phyloP scores from a whole-genome alignment of 2,113 vertebrate species.

The Dunckerocampus dactyliophorus region DNA sequence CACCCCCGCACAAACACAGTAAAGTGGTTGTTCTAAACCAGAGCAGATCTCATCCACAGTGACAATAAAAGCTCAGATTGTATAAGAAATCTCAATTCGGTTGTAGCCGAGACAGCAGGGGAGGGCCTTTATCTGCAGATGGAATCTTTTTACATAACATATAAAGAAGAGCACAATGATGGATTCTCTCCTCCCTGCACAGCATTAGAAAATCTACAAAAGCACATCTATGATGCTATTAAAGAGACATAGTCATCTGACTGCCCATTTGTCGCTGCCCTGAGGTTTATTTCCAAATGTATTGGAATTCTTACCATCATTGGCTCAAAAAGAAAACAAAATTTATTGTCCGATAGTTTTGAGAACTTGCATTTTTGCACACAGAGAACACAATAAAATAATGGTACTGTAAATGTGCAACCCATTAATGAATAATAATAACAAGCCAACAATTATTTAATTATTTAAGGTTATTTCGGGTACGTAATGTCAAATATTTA shows the following conservation, averaged over 20 bases:
- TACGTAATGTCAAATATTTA: no score
- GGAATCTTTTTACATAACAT: conserved; percentile 5
- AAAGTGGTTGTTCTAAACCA: conserved; percentile 36
- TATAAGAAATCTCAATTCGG: conserved; percentile 27
- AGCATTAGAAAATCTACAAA: background rate
- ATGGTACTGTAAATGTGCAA: no score
- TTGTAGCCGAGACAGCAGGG: conserved; percentile 2
- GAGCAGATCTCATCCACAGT: conserved; percentile 24
- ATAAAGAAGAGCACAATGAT: conserved; percentile 3
- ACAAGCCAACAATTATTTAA: no score
- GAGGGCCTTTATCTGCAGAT: conserved; percentile 4
- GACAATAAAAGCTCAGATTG: conserved; percentile 28
- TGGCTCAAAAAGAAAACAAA: background rate
- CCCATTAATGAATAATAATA: no score
- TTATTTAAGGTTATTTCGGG: no score
- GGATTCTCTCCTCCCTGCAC: conserved; percentile 1
- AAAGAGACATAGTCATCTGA: background rate
- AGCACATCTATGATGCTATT: conserved; percentile 1
- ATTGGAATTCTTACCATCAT: background rate
- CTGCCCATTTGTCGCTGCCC: background rate
- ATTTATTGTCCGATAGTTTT: no score
- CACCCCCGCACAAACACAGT: conserved; percentile 6
- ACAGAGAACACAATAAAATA: no score
- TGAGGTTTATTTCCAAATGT: conserved; percentile 1
- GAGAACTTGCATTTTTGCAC: no score